Base-by-base conservation (phyloP, 2,888 invertebrate species). In the Rhamphomyia laevipes region DNA sequence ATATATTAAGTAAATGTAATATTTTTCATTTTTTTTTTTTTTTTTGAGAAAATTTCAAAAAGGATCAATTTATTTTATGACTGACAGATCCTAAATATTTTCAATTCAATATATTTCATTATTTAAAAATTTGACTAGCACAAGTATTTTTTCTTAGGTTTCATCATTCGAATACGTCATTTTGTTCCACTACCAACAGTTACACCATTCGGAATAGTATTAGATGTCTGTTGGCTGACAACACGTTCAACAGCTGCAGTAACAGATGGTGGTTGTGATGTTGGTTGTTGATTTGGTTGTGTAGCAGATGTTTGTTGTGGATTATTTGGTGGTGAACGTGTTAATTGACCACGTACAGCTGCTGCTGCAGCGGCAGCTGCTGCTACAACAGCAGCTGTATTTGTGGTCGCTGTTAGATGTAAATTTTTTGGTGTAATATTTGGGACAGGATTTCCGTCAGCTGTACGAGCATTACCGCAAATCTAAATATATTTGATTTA, bases 161-260 rank as follows among this genome's bases (percentile, higher is more conserved):
- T 70, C 67, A 69, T 66, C 66, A 65, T 64, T 65, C 68, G 68
- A 69, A 65, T 69, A 61, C 68, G 69, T 70, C 70, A 70, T 70
- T 70, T 70, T 55, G 68, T 16, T 30, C 31, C 31, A 43, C 49
- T 48, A 11, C 51, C 37, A 2, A 53, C 45, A 35, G 64, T 65
- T 51, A 68, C 56, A 43, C 67, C 68, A 38, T 67, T 67, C 54
- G 66, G 59, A 51, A 67, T 68, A 27, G 61, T 61, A 55, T 58
- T 62, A 53, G 64, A 60, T 42, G 23, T 15, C 3, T 18, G n/a
- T 42, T 21, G 27, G 47, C 21, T 37, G 21, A 35, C 12, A 56
- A 43, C 5, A 50, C 52, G 42, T 47, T 51, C 40, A 53, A 51
- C 51, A 55, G 56, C 43, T 57, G 49, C 49, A 59, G 58, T 35